Conservation (phyloP, 2,888 invertebrate genomes). For the Beris morrisii region DNA sequence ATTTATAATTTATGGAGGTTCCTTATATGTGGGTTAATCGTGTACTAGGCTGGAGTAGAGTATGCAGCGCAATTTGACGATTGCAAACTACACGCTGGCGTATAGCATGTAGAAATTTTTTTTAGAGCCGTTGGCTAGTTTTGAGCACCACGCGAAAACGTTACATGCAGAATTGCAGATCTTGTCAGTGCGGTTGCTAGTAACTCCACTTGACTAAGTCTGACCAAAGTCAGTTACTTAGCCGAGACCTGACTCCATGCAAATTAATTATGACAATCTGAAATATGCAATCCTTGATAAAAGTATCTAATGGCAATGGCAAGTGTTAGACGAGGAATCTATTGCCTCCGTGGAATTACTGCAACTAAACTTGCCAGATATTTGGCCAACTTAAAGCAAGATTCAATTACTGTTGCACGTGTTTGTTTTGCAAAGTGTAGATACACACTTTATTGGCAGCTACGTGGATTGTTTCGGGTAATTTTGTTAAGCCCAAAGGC, state of each 20-base stretch:
- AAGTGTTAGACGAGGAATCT: conserved; percentile 29
- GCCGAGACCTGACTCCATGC: conserved; percentile 23
- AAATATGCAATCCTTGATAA: conserved; percentile 15
- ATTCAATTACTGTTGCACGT: too few species aligned
- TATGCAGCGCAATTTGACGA: conserved; percentile 4
- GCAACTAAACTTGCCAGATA: too few species aligned
- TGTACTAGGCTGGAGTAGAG: conserved; percentile 51
- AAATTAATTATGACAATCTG: conserved; percentile 34
- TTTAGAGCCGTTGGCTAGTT: conserved; percentile 17
- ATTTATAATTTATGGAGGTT: conserved; percentile 55
- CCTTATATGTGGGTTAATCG: conserved; percentile 58
- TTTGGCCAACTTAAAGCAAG: too few species aligned
- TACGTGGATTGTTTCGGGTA: too few species aligned
- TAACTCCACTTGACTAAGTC: conserved; percentile 10
- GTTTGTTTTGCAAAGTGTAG: too few species aligned
- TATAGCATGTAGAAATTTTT: conserved; percentile 15
- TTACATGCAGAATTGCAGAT: conserved; percentile 15
- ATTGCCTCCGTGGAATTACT: background rate
- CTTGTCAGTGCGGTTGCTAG: conserved; percentile 24
- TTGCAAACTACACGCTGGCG: conserved; percentile 2
- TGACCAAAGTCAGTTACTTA: conserved; percentile 12
- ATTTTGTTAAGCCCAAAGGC: too few species aligned
- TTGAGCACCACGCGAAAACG: conserved; percentile 14
- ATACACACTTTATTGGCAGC: too few species aligned
- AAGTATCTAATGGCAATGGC: conserved; percentile 32